Conservation (phyloP, 2,888 invertebrate species). For the Scaeva pyrastri region DNA sequence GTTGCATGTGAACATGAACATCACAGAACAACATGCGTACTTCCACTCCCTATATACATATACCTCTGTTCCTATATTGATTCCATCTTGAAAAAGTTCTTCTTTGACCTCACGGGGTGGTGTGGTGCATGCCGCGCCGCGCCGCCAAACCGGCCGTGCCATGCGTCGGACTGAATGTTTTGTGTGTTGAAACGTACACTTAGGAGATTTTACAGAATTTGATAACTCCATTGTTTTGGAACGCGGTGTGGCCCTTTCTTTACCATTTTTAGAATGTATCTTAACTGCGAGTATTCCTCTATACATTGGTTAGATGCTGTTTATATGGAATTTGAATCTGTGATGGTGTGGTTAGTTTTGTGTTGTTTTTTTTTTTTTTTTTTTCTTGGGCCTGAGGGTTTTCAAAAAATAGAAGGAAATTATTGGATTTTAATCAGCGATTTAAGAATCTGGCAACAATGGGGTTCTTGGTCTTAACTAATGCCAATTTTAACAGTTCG, state of each 20-base stretch:
- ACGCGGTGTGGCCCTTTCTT: constrained; percentile 27
- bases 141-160: too few species aligned
- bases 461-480: too few species aligned
- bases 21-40: constrained; percentile 58
- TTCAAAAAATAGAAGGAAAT: too few species aligned
- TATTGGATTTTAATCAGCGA: too few species aligned
- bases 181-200: constrained; percentile 71
- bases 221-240: constrained; percentile 75
- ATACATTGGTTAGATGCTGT: too few species aligned
- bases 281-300: too few species aligned
- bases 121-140: too few species aligned
- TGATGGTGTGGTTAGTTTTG: not conserved
- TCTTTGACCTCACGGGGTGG: constrained; percentile 2
- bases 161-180: constrained; percentile 22
- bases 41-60: too few species aligned
- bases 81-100: not conserved
- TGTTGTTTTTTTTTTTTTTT: too few species aligned
- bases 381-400: not conserved
- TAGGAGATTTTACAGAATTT: constrained; percentile 73
- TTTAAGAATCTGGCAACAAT: too few species aligned
- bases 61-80: too few species aligned
- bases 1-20: constrained; percentile 63
- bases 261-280: not conserved
- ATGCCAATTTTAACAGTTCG: too few species aligned
- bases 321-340: not conserved